phyloP scores from a whole-genome alignment of 2,888 invertebrate species.

The Habrosyne pyritoides region DNA sequence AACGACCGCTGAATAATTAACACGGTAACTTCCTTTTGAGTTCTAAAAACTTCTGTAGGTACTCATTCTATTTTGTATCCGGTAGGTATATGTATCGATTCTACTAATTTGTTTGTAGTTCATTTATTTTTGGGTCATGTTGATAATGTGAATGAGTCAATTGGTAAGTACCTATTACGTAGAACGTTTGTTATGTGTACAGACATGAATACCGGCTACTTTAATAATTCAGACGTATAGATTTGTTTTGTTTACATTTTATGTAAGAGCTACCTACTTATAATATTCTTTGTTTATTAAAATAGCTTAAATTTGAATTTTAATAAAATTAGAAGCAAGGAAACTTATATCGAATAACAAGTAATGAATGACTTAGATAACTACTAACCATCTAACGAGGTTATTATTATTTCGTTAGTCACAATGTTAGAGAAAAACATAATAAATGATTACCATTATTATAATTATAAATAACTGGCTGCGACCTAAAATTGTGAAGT shows the following conservation, averaged over 20 bases:
- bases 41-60: constrained; percentile 58
- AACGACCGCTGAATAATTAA: constrained; percentile 67
- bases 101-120: constrained; percentile 42
- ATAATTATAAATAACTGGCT: neutral
- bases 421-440: neutral
- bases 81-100: constrained; percentile 23
- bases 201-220: neutral
- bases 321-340: no score
- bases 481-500: neutral
- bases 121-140: constrained; percentile 52
- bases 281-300: neutral
- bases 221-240: neutral
- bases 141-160: constrained; percentile 41
- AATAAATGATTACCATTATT: neutral
- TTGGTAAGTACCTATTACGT: constrained; percentile 12
- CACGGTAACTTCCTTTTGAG: constrained; percentile 70
- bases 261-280: neutral
- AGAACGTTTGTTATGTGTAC: constrained; percentile 10
- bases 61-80: constrained; percentile 44
- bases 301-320: no score
- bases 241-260: neutral
- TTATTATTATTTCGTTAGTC: no score
- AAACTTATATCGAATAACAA: neutral
- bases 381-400: neutral
- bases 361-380: neutral